Base-by-base conservation (phyloP, 30 jellyfish, hydroid and myxozoan genomes). In the Rhopilema esculentum region DNA sequence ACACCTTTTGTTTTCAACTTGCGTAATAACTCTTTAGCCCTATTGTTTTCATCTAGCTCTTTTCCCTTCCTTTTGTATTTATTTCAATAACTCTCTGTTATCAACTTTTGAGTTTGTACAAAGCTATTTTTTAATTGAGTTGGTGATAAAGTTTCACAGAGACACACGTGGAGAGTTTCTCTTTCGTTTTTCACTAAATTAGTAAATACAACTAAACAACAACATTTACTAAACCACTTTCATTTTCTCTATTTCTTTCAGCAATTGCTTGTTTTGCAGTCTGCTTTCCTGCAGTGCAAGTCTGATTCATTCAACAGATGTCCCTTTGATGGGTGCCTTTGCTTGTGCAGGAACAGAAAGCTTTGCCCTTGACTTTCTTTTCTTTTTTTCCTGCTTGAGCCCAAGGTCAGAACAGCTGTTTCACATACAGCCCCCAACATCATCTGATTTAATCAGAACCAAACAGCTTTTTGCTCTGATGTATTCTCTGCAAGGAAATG, bases 271-370 rank as follows among this genome's bases (percentile, higher is more conserved):
- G 27, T 75, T 84, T 49, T 84, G 86, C 49, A 72, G 52, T 15
- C 96, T 86, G 21, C 16, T 7, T 28, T 69, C 57, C 75, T 85
- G 87, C 72, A 91, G 57, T 40, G 83, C 83, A 72, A 72, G 83
- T 31, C 83, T 20, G 27, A 72, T 72, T 27, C 66, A 1, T 33
- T 72, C 83, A 31, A 72, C 83, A 24, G 83, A 72, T 9, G 83
- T 72, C 30, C 66, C 83, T 33, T 72, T 72, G 27, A 72, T 18
- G 32, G 66, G 83, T 15, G 66, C 83, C 30, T 72, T 72, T 27
- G 83, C 31, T 26, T 72, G n/a, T n/a, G 66, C 32, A 61, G 67
- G 67, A 33, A 25, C 26, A 25, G 26, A 72, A 26, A 19, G 26
- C n/a, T 27, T 72, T 16, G 66, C 66, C 28, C 83, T 72, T 33